These are phyloP conservation scores for Podarcis siculus DNA, from an alignment of 2,797 vertebrate genomes.

Conservation along the genomic window DNA sequence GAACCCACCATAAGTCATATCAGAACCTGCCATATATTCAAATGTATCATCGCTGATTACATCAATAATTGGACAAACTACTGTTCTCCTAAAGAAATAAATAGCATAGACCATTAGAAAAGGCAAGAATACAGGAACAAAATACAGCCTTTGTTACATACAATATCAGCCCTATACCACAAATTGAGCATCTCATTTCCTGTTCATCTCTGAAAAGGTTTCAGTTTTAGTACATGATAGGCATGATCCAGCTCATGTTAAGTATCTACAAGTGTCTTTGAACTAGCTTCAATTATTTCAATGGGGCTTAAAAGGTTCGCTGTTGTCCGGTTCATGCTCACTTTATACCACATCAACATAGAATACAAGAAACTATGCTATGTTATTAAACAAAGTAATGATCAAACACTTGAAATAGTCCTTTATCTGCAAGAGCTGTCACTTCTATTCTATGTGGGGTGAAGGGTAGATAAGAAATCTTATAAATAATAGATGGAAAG, in stretches of 20 bases:
- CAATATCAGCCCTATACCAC: neutral
- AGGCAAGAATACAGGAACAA: fast-evolving
- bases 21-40: slow-evolving; percentile 86
- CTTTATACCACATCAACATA: neutral
- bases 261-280: neutral
- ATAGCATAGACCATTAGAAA: slow-evolving; percentile 34
- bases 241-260: neutral
- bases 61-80: slow-evolving; percentile 87
- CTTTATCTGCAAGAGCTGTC: neutral
- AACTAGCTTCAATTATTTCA: neutral
- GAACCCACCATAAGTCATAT: slow-evolving; percentile 86
- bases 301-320: neutral
- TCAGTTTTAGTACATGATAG: too few species aligned
- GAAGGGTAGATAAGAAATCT: too few species aligned
- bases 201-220: neutral
- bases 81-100: slow-evolving; percentile 77
- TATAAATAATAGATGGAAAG: too few species aligned
- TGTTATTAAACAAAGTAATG: neutral
- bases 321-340: neutral
- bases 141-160: neutral
- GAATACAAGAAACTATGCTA: neutral
- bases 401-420: neutral
- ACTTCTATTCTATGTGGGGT: neutral
- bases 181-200: neutral
- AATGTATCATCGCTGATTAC: slow-evolving; percentile 87